A percentile compares a stretch with the other conserved stretches of the same genome.
phyloP scores from a whole-genome alignment of 53 echinoderm and acorn worm genomes.

The Apostichopus leukothele region DNA sequence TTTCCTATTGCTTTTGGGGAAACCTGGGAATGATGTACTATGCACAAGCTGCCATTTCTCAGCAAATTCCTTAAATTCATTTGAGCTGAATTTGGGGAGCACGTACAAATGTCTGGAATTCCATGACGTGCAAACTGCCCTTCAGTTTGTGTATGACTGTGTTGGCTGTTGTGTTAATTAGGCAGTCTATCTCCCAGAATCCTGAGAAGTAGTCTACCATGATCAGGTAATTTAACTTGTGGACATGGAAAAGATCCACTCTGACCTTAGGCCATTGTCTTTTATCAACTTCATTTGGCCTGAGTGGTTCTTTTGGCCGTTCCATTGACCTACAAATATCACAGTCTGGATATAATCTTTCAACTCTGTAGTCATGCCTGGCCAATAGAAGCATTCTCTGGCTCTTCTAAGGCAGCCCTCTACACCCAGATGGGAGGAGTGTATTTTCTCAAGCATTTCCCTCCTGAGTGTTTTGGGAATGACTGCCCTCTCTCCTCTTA shows the following conservation, averaged over 20 bases:
- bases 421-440: slow-evolving; percentile 43
- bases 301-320: slow-evolving; percentile 50
- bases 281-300: slow-evolving; percentile 45
- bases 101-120: slow-evolving; percentile 44
- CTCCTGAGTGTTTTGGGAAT: neutral
- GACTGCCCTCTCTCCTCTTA: too few relatives aligned
- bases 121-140: slow-evolving; percentile 52
- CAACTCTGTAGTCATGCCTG: slow-evolving; percentile 57
- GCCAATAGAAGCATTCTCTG: slow-evolving; percentile 54
- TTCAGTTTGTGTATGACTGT: slow-evolving; percentile 53
- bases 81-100: slow-evolving; percentile 53
- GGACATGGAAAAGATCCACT: slow-evolving; percentile 43
- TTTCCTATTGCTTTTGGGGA: slow-evolving; percentile 57
- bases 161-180: slow-evolving; percentile 23
- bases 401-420: slow-evolving; percentile 50
- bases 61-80: neutral
- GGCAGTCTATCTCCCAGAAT: slow-evolving; percentile 57
- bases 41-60: slow-evolving; percentile 49
- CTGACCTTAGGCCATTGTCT: slow-evolving; percentile 58
- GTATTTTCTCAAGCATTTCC: too few relatives aligned
- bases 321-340: slow-evolving; percentile 26
- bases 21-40: slow-evolving; percentile 36
- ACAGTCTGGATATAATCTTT: slow-evolving; percentile 50
- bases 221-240: slow-evolving; percentile 45
- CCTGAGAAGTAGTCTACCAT: slow-evolving; percentile 62